Evolutionary conservation across 1,140 invertebrate species (phyloP).

Genomic region (Telenomus remus): DNA sequence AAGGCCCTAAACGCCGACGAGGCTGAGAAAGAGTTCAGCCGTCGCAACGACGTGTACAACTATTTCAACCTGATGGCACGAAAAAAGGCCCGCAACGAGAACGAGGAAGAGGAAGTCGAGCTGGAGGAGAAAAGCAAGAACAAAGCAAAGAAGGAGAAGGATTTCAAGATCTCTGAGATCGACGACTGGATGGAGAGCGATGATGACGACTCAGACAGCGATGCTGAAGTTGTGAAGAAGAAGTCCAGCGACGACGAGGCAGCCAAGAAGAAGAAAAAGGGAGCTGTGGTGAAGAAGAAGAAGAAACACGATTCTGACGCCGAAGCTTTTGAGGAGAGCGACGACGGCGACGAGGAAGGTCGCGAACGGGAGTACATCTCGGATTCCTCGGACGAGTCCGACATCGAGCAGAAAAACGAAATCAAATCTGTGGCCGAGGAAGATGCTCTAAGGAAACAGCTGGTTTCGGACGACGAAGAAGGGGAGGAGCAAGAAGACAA

Average conservation of each 20-base stretch:
- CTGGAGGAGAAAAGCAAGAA: conserved; percentile 77
- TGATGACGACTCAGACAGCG: conserved; percentile 83
- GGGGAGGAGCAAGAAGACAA: background rate
- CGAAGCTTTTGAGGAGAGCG: conserved; percentile 1
- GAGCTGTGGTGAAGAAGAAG: background rate
- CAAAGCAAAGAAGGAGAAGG: conserved; percentile 79
- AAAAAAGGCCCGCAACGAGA: conserved; percentile 89
- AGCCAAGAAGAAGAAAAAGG: conserved; percentile 79
- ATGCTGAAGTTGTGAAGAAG: conserved; percentile 71
- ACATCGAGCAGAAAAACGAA: background rate
- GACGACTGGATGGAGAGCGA: conserved; percentile 93
- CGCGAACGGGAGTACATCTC: background rate
- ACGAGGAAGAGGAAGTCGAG: conserved; percentile 85
- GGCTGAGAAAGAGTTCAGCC: conserved; percentile 96
- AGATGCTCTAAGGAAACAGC: background rate
- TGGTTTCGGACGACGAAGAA: background rate
- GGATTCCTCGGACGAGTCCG: background rate
- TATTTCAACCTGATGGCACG: conserved; percentile 95
- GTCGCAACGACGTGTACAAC: conserved; percentile 95
- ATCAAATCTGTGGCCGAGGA: background rate
- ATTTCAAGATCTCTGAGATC: conserved; percentile 93
- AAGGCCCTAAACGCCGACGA: conserved; percentile 96
- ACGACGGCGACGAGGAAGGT: background rate
- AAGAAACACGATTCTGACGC: background rate
- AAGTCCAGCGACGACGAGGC: conserved; percentile 81